Evolutionary conservation across 1,140 invertebrate species (phyloP).

Genomic region (Elymnias hypermnestra): DNA sequence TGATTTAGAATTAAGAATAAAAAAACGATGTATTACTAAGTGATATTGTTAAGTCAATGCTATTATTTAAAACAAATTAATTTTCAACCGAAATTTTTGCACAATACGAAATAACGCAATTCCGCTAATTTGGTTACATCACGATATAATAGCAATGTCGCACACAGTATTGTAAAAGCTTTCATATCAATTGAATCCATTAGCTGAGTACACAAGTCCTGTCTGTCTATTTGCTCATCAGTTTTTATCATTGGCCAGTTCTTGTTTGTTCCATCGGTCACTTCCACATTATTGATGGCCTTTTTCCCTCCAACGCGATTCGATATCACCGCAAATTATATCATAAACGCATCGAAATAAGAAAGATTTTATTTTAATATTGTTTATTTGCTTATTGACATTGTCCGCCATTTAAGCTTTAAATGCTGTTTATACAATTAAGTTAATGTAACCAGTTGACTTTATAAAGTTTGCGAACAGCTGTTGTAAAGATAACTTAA

Average conservation of each 20-base stretch:
- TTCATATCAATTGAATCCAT: slow-evolving; percentile 76
- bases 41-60: no score
- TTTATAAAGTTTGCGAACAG: slow-evolving; percentile 14
- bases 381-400: slow-evolving; percentile 16
- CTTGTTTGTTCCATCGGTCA: slow-evolving; percentile 72
- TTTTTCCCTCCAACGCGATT: slow-evolving; percentile 39
- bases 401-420: slow-evolving; percentile 28
- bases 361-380: slow-evolving; percentile 28
- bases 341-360: slow-evolving; percentile 33
- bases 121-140: slow-evolving; percentile 53
- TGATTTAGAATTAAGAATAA: no score
- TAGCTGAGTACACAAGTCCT: slow-evolving; percentile 71
- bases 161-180: slow-evolving; percentile 71
- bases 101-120: slow-evolving; percentile 22
- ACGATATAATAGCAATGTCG: slow-evolving; percentile 52
- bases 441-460: slow-evolving; percentile 26
- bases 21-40: no score
- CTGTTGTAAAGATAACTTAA: slow-evolving; percentile 9
- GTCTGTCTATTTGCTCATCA: slow-evolving; percentile 73
- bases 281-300: slow-evolving; percentile 67
- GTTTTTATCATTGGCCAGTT: slow-evolving; percentile 74
- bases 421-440: slow-evolving; percentile 34
- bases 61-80: no score
- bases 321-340: slow-evolving; percentile 37
- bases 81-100: no score